Conservation (phyloP, 2,888 invertebrate species). For the Conops quadrifasciatus region DNA sequence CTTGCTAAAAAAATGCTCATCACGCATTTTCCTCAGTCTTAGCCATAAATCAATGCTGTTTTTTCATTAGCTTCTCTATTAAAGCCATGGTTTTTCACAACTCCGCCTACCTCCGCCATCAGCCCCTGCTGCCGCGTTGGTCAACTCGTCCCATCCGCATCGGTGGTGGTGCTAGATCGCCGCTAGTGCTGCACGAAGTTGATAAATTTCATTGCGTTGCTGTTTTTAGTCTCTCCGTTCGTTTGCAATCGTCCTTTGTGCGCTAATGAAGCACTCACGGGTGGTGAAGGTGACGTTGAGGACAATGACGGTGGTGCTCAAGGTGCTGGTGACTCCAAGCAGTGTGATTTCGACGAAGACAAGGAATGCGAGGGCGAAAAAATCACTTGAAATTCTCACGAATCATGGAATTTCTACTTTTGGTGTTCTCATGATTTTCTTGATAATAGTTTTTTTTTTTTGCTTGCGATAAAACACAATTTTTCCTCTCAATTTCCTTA, state of each 20-base stretch:
- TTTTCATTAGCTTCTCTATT: not conserved
- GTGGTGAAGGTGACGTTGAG: too few species aligned
- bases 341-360: too few species aligned
- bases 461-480: not conserved
- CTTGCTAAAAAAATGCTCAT: too few species aligned
- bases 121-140: too few species aligned
- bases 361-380: not conserved
- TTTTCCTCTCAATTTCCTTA: not conserved
- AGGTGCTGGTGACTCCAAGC: too few species aligned
- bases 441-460: not conserved
- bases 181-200: not conserved
- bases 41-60: too few species aligned
- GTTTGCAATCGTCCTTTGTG: not conserved
- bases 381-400: slow-evolving; percentile 30
- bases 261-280: too few species aligned
- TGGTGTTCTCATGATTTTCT: not conserved
- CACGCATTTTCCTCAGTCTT: too few species aligned
- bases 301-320: too few species aligned
- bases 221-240: not conserved
- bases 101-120: not conserved
- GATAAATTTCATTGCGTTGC: not conserved
- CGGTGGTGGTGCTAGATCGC: not conserved
- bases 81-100: not conserved
- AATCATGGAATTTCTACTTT: not conserved
- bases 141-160: not conserved